Conservation (phyloP, 1,140 invertebrate species). For the Pogonognathellus flavescens region DNA sequence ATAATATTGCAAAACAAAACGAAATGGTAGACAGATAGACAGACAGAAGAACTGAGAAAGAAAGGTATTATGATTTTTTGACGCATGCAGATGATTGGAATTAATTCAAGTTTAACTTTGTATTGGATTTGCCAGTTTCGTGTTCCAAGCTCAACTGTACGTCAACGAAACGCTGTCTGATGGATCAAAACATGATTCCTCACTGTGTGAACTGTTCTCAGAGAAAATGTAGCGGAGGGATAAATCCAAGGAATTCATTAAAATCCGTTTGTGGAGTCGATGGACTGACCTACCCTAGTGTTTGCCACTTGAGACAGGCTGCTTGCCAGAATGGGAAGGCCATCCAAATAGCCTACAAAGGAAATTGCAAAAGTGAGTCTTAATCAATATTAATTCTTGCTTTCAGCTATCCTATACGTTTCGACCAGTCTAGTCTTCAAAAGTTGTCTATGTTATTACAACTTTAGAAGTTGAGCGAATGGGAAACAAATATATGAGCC, state of each 20-base stretch:
- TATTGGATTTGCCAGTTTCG: conserved; percentile 16
- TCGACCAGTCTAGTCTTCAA: too few species aligned
- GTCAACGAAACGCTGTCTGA: conserved; percentile 83
- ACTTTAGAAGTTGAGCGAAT: too few species aligned
- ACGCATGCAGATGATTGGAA: neutral
- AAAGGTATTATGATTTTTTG: too few species aligned
- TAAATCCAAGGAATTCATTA: conserved; percentile 17
- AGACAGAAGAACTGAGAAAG: too few species aligned
- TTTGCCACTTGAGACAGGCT: conserved; percentile 85
- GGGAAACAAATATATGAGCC: too few species aligned
- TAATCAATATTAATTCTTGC: too few species aligned
- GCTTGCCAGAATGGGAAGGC: conserved; percentile 85
- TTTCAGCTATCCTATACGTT: too few species aligned
- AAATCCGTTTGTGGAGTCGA: conserved; percentile 87
- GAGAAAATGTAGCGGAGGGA: conserved; percentile 74
- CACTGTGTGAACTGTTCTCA: conserved; percentile 83
- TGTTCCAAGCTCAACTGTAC: conserved; percentile 85
- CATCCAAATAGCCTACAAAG: conserved; percentile 87
- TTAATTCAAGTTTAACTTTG: conserved; percentile 24
- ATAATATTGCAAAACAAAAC: too few species aligned
- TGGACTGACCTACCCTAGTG: conserved; percentile 86
- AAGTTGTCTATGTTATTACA: too few species aligned
- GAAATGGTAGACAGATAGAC: too few species aligned
- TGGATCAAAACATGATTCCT: conserved; percentile 87
- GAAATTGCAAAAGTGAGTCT: conserved; percentile 83